phyloP scores from a whole-genome alignment of 2,113 vertebrate species.

The Sturnus vulgaris region DNA sequence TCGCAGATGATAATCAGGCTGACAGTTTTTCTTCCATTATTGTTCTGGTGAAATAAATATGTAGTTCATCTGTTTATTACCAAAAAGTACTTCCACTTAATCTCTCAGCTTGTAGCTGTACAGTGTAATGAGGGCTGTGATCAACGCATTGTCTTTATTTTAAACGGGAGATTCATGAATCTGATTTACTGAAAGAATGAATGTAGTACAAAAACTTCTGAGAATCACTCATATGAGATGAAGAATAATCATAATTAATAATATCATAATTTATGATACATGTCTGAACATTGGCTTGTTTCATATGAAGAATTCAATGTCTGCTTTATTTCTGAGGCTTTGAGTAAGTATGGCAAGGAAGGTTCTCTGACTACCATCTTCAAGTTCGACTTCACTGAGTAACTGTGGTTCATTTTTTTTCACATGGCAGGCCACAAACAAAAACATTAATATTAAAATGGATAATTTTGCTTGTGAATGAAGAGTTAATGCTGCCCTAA shows the following conservation, averaged over 20 bases:
- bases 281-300: background rate
- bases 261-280: background rate
- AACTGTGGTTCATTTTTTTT: background rate
- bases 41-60: constrained; percentile 30
- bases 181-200: background rate
- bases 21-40: constrained; percentile 16
- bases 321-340: background rate
- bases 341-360: background rate
- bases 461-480: background rate
- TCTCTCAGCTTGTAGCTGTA: background rate
- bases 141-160: background rate
- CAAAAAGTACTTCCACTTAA: background rate
- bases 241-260: background rate
- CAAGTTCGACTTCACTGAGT: background rate
- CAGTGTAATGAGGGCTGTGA: background rate
- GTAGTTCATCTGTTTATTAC: background rate
- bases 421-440: background rate
- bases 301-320: background rate
- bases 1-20: constrained; percentile 17
- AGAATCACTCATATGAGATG: background rate
- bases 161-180: background rate
- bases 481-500: background rate
- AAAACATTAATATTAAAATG: background rate
- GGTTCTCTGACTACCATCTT: background rate
- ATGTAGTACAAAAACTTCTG: background rate